Evolutionary conservation across 2,113 vertebrate genomes (phyloP).

Genomic region (Barbus barbus): DNA sequence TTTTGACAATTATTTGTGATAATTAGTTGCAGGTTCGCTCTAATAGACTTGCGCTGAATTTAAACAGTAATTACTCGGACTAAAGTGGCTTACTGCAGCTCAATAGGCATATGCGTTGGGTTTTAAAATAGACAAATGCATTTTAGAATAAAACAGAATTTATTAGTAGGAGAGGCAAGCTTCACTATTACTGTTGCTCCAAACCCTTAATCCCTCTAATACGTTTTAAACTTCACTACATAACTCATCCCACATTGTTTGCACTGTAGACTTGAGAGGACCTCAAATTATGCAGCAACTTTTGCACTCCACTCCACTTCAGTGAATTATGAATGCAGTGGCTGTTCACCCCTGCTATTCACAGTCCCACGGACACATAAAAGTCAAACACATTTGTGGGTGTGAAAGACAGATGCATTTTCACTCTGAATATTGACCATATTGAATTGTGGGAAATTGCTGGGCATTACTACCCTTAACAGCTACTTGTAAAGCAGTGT

Average conservation of each 20-base stretch:
- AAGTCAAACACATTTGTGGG: too few species aligned
- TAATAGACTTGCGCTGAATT: slow-evolving; percentile 45
- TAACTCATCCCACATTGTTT: background rate
- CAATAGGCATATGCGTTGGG: slow-evolving; percentile 56
- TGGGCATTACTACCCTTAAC: background rate
- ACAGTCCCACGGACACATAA: too few species aligned
- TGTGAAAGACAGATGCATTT: slow-evolving; percentile 9
- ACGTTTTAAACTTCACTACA: background rate
- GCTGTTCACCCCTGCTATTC: too few species aligned
- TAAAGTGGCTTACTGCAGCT: slow-evolving; percentile 48
- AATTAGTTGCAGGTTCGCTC: slow-evolving; percentile 59
- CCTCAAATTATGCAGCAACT: background rate
- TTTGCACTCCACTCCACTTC: background rate
- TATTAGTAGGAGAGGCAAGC: background rate
- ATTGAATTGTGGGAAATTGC: background rate
- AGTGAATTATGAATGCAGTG: background rate
- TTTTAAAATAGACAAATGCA: slow-evolving; percentile 7
- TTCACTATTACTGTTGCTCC: background rate
- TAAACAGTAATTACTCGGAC: slow-evolving; percentile 66
- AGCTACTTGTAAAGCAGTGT: background rate
- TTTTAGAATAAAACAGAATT: slow-evolving; percentile 9
- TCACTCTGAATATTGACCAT: slow-evolving; percentile 35
- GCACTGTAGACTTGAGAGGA: background rate
- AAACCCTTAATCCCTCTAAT: background rate
- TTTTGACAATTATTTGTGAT: slow-evolving; percentile 65